Evolutionary conservation across 2,113 vertebrate genomes (phyloP), one percentile per base, ranked within the genome.

Genomic region (Hirundichthys speculiger): DNA sequence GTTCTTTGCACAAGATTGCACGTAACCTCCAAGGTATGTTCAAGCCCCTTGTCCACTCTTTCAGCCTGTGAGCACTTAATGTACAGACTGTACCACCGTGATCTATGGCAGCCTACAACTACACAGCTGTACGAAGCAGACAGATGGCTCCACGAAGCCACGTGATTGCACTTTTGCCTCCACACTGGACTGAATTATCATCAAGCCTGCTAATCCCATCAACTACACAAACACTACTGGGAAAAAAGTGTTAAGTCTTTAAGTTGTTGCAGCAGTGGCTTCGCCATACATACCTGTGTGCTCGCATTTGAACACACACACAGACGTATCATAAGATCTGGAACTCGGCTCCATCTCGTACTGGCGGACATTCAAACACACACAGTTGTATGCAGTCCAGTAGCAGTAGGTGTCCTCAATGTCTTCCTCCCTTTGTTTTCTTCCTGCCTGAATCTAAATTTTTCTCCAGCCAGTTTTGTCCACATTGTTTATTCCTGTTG

Each of bases 401-500:
- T 73, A 82, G 82, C 67, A 8, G n/a, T 75, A 71, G 73, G 64
- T 75, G 61, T 79, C 76, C 68, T 79, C 21, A 19, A 61, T 45
- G 49, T 80, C 30, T 52, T 41, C 53, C 53, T 67, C 15, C 52
- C 59, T 20, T 75, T 62, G 13, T 40, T 22, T 50, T 25, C 79
- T 27, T 57, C 46, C 40, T 25, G 30, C 72, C 52, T 73, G 25
- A 65, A 50, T 69, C 38, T 30, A 22, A 34, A 4, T 64, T 24
- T 59, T 45, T 82, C 73, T 68, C 51, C 49, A 46, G 51, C 25
- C 41, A 49, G 14, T 75, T n/a, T 69, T 73, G 19, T 43, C 53
- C 54, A 0, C 54, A 20, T 64, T 80, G 22, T 70, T 5, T 61
- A 41, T 74, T 46, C 16, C 25, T 66, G 45, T 52, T 73, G 62